A percentile compares a stretch with the other conserved stretches of the same genome.
phyloP scores from a whole-genome alignment of 2,113 vertebrate species.

The Myotis davidii region DNA sequence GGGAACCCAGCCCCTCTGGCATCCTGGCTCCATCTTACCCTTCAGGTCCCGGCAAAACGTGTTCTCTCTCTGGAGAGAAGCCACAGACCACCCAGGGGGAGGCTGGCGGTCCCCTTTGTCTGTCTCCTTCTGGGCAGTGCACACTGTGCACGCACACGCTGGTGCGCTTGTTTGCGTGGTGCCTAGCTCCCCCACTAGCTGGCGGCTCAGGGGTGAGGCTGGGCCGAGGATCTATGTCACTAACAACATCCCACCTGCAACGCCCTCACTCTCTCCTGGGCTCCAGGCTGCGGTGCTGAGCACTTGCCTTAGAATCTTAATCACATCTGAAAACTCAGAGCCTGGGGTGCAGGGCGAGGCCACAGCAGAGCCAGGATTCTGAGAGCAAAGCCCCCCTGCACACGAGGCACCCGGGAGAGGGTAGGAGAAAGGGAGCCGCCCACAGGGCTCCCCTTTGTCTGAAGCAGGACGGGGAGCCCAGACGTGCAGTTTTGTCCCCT shows the following conservation, averaged over 20 bases:
- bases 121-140: neutral
- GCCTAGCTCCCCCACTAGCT: neutral
- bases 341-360: rapidly evolving
- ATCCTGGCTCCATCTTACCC: neutral
- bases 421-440: too few species aligned
- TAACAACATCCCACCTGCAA: neutral
- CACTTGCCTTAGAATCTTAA: neutral
- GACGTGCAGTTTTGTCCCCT: neutral
- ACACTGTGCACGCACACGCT: rapidly evolving
- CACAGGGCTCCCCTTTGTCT: neutral
- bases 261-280: neutral
- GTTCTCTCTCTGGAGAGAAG: neutral
- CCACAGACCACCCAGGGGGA: neutral
- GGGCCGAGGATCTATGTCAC: neutral
- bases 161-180: rapidly evolving
- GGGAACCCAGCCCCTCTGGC: too few species aligned
- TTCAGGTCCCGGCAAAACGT: neutral
- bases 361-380: neutral
- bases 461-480: neutral
- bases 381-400: neutral
- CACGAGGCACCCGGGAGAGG: neutral
- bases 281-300: rapidly evolving
- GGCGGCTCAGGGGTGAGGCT: neutral
- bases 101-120: neutral
- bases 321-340: neutral